These are phyloP conservation scores for Microtus montanus DNA, from an alignment of 2,113 vertebrate species.

Conservation along the genomic window DNA sequence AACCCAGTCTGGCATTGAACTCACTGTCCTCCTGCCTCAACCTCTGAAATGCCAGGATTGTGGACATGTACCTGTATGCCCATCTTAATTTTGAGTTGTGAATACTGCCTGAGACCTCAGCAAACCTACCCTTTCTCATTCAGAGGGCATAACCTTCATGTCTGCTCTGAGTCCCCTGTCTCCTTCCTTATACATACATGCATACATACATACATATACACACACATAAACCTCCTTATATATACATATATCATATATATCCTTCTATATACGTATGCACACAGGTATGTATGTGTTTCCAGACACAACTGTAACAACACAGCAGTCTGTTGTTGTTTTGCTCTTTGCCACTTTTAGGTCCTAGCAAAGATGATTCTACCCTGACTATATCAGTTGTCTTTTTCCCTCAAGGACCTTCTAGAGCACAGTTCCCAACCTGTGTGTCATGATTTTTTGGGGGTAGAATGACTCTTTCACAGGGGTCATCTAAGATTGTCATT, in stretches of 20 bases:
- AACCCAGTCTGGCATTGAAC: neutral
- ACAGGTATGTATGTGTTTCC: neutral
- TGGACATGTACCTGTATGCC: neutral
- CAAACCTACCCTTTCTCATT: neutral
- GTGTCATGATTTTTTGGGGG: neutral
- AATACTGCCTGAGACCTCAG: neutral
- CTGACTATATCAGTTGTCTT: slow-evolving; percentile 2
- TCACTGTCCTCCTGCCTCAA: neutral
- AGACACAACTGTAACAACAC: neutral
- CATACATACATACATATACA: no score
- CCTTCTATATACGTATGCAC: neutral
- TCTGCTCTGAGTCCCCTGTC: neutral
- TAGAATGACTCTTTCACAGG: neutral
- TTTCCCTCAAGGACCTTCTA: slow-evolving; percentile 10
- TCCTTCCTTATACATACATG: neutral
- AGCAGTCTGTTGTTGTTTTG: neutral
- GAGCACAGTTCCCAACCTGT: neutral
- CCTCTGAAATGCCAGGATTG: neutral
- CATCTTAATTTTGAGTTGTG: neutral
- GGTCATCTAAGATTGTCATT: neutral
- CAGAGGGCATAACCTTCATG: neutral
- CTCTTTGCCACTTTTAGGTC: neutral
- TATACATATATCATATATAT: neutral
- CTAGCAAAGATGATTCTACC: neutral
- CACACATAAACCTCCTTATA: neutral